Base-by-base conservation (phyloP, 53 echinoderm and acorn worm species). In the Paracentrotus lividus region DNA sequence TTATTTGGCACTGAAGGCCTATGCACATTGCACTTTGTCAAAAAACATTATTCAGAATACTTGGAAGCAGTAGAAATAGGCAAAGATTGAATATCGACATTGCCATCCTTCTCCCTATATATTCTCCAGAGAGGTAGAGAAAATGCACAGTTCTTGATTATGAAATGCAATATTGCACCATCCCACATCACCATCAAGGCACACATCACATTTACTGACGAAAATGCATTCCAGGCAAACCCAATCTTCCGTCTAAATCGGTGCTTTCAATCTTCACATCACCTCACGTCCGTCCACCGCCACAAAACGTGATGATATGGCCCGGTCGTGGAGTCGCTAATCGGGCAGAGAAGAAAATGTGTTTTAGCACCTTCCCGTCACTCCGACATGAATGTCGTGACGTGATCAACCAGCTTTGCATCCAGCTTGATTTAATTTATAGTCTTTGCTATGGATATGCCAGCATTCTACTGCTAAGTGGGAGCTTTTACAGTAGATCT, bases 111-210 rank as follows among this genome's bases (percentile, higher is more conserved):
- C 16, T 5, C 40, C 36, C 20, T 10, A 36, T 40, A 2, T 7
- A 14, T 21, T 18, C 72, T 13, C 72, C 3, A 20, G 72, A 40
- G 72, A 26, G 72, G 40, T 10, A 7, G 16, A 16, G 27, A 49
- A n/a, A 77, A 49, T n/a, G 85, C 85, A 85, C 49, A 49, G 47
- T 77, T 85, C 85, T 85, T 85, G 85, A 85, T 47, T 8, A 88
- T 88, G 55, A 88, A 88, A 88, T 88, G 57, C 88, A 88, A 88
- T 88, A 88, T 88, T 38, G 36, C 88, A 58, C 36, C 27, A 49
- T n/a, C n/a, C n/a, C 27, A 53, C 15, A 59, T 59, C 56, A 21
- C 56, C 57, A 38, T 5, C 31, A 59, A 32, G 88, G 57, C 27
- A 47, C 49, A n/a, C 88, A 88, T 38, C 88, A 88, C 88, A 88